Conservation (phyloP, 2,797 vertebrate genomes). For the Amniataba percoides region DNA sequence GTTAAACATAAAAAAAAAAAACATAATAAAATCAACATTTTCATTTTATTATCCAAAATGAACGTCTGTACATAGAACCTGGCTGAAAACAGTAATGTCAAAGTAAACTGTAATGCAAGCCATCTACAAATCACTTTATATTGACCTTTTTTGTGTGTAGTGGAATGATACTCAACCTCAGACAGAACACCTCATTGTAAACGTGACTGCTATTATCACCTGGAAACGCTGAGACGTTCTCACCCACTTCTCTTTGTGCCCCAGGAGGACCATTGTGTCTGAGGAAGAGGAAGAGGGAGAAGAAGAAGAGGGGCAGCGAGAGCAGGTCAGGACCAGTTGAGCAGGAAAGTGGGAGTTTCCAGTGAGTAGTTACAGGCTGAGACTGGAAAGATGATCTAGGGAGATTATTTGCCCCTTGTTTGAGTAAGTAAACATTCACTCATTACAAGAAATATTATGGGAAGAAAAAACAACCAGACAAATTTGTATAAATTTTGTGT, state of each 20-base stretch:
- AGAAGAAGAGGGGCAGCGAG: neutral
- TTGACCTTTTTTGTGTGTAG: neutral
- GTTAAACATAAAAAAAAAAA: no score
- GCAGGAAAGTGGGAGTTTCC: conserved; percentile 34
- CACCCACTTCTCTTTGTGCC: conserved; percentile 53
- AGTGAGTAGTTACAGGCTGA: neutral
- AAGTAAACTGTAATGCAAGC: neutral
- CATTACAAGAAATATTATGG: neutral
- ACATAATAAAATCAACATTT: no score
- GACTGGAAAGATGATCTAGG: conserved; percentile 44
- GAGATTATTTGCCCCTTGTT: neutral
- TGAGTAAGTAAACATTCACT: conserved; percentile 1
- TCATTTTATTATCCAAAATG: no score
- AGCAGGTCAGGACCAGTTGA: conserved; percentile 39
- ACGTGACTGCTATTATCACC: conserved; percentile 27
- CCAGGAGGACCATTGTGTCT: conserved; percentile 44
- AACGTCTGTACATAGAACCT: neutral
- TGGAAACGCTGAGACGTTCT: conserved; percentile 40
- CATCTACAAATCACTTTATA: conserved; percentile 2
- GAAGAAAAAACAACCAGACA: neutral
- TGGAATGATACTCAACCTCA: conserved; percentile 6
- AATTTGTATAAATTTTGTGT: no score
- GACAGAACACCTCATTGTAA: conserved; percentile 27
- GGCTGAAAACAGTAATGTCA: neutral
- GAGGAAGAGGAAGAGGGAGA: conserved; percentile 16